Evolutionary conservation across 2,888 invertebrate genomes (phyloP), one percentile per base, ranked within the genome.

Genomic region (Lasioglossum lativentre): DNA sequence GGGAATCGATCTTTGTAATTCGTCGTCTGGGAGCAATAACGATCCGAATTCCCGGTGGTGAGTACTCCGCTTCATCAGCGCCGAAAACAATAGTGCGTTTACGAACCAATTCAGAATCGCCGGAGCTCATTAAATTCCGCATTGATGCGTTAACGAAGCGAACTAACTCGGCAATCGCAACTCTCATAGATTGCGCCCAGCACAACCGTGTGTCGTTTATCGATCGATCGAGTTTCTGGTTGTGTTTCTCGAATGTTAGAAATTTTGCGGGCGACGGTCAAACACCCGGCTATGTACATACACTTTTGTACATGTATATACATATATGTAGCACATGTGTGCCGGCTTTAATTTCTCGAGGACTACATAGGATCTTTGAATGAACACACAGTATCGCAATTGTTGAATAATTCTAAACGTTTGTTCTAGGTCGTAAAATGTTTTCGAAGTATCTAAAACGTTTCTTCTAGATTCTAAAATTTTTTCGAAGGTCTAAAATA

Each of bases 51-150:
- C 40, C 30, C 42, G 30, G 30, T 19, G 16, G 40, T 42, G 27
- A 30, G 38, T 23, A 30, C 6, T 42, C 5, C 30, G 30, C 14
- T 42, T 72, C 23, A 30, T 30, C 47, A 10, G 70, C 70, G 47
- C 81, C 56, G 80, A 63, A 78, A 83, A 73, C 68, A 70, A 75
- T 87, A 78, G 77, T 78, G 66, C 63, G 81, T 81, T 73, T 87
- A 73, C 75, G 68, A 78, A 42, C 59, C 72, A 42, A 82, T 79
- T 81, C 56, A 40, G 72, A 81, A 34, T 68, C 75, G 75, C 70
- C 70, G 56, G 63, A 74, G 34, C 68, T 30, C 52, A 30, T 42
- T 45, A 38, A 56, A 80, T 82, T 59, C 56, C 10, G 45, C 56
- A 74, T 82, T 82, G 82, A 27, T 40, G 34, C 45, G 56, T 56